Evolutionary conservation across 2,888 invertebrate species (phyloP), one percentile per base, ranked within the genome.

Genomic region (Hirtodrosophila histrioides): DNA sequence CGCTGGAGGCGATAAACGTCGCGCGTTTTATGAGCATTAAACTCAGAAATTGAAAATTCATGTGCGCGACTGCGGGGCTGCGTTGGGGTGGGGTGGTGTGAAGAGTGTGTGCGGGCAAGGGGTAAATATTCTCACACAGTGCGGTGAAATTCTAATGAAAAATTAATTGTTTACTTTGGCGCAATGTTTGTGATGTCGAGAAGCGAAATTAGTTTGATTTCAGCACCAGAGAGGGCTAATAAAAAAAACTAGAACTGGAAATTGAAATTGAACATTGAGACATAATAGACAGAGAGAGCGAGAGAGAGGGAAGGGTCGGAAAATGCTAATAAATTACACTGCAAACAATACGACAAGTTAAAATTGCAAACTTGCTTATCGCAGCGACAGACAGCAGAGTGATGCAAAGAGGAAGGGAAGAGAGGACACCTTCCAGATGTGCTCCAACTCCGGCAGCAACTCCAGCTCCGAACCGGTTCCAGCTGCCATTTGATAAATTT

Each of bases 401-500:
- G 12, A 10, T 7, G 7, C 35, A 39, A 49, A 35, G 44, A 56
- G 60, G 24, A 33, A 39, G 23, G 23, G 58, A n/a, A n/a, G 39
- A 44, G 49, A 40, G 56, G 67, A 60, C 66, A 70, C 27, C 53
- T 44, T 41, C 50, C 70, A 74, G 74, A 61, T 74, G 74, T 12
- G 50, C 29, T 44, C 31, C n/a, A 33, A 17, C 23, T 39, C 27
- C 60, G 11, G 6, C 5, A 10, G 3, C 37, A 55, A 33, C 10
- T 31, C 31, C 33, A 40, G 36, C 11, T 50, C 11, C 48, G n/a
- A 49, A 50, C 55, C 41, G 68, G 31, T 6, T 73, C 31, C 69
- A 73, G 73, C 67, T 75, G 72, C 48, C 49, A 60, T 65, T 81
- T 82, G 81, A 81, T 84, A 85, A 82, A 82, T 81, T 78, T 68